Conservation (phyloP, 2,113 vertebrate species). For the Pachycephala philippinensis region DNA sequence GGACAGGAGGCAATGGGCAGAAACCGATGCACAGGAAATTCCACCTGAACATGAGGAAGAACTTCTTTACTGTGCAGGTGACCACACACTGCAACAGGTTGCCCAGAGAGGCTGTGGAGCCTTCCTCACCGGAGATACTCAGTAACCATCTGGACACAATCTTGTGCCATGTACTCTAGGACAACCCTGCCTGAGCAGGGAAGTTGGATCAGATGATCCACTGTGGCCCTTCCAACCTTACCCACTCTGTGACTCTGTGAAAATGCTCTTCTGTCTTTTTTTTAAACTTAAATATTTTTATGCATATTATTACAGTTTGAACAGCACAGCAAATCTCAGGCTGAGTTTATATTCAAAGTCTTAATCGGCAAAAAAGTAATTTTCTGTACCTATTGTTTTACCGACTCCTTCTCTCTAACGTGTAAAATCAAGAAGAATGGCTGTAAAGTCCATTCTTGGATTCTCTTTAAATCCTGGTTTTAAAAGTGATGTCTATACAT, state of each 20-base stretch:
- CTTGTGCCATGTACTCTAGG: not conserved
- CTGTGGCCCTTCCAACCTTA: not conserved
- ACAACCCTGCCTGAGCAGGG: not conserved
- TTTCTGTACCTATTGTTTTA: not conserved
- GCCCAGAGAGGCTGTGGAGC: not conserved
- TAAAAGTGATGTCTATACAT: not conserved
- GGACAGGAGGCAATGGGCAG: not conserved
- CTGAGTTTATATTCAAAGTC: not conserved
- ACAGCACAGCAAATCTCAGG: not conserved
- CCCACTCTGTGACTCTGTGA: not conserved
- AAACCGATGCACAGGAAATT: not conserved
- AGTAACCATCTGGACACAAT: accelerated
- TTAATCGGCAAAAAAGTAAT: not conserved
- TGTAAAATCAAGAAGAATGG: not conserved
- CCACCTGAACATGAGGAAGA: not conserved
- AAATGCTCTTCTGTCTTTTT: not conserved
- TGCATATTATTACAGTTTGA: not conserved
- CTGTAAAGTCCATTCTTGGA: not conserved
- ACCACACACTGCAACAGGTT: accelerated
- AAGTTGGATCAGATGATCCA: accelerated
- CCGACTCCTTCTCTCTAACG: not conserved
- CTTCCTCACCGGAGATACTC: not conserved
- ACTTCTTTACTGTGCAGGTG: not conserved
- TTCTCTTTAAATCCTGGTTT: not conserved
- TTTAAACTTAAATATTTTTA: not conserved